Base-by-base conservation (phyloP, 2,113 vertebrate genomes). In the Axis porcinus region DNA sequence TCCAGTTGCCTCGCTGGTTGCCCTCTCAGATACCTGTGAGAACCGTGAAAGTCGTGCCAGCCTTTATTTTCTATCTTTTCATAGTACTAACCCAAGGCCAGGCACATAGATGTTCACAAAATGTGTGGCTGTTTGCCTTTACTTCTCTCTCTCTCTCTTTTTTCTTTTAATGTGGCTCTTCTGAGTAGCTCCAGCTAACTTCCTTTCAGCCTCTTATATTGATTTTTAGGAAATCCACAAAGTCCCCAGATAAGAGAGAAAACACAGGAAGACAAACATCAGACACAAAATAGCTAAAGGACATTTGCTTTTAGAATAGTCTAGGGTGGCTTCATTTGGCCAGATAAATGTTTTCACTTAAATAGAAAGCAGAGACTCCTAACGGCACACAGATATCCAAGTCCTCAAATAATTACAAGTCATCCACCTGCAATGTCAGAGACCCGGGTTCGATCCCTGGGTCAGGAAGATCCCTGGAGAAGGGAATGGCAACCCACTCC, bases 211-310 rank as follows among this genome's bases (percentile, higher is more conserved):
- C 58, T 96, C 96, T 97, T 87, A 60, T 97, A 98, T 98, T 98
- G 97, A 96, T 97, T 98, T 98, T 98, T 90, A 92, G 74, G 97
- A 97, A 98, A 97, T 95, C 97, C 95, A 97, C 96, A 97, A 96
- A 97, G 95, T 95, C 91, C 74, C 93, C 95, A 97, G 97, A 97
- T 98, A 97, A 96, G 97, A 97, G 84, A 97, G 95, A 97, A 95
- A 86, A 79, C 96, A 97, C 95, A 95, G 95, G 91, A 98, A 98
- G 96, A 98, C 96, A 97, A 98, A 97, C 97, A 97, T 97, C 97
- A 97, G 96, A 96, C 97, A 95, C 94, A 95, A 93, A 98, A 97
- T 89, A 97, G 97, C 97, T 97, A 94, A 96, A 97, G 95, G 97
- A 98, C 97, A 97, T 97, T 98, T 98, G 96, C 96, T 97, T 97